Conservation (phyloP, 1,140 invertebrate species). For the Leptopilina boulardi region DNA sequence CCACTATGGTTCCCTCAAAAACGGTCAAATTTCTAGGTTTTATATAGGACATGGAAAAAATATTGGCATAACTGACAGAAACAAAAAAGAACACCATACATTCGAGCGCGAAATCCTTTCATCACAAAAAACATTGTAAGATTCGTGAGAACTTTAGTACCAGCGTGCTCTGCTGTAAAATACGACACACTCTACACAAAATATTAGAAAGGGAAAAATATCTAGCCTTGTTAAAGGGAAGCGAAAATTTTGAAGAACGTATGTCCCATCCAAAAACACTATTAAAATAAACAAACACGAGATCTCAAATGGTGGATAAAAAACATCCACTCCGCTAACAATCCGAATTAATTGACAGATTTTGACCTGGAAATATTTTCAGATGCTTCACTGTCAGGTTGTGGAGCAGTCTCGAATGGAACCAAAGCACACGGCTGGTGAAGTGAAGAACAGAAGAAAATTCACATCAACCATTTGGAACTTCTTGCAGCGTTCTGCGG, state of each 20-base stretch:
- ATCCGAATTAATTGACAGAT: neutral
- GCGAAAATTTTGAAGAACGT: neutral
- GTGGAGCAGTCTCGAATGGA: slow-evolving; percentile 31
- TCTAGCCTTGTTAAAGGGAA: neutral
- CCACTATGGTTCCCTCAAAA: neutral
- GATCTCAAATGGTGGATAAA: neutral
- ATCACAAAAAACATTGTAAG: neutral
- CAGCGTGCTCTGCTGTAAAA: neutral
- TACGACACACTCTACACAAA: neutral
- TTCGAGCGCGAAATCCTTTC: neutral
- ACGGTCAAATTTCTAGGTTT: neutral
- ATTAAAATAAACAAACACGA: too few relatives aligned
- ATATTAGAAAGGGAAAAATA: neutral
- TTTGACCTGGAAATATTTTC: slow-evolving; percentile 23
- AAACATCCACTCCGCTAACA: neutral
- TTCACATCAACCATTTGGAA: slow-evolving; percentile 36
- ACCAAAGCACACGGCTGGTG: slow-evolving; percentile 4
- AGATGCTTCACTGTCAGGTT: slow-evolving; percentile 40
- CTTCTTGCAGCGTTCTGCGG: slow-evolving; percentile 26
- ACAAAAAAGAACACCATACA: neutral
- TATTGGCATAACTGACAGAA: neutral
- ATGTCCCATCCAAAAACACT: neutral
- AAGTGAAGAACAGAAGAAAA: neutral
- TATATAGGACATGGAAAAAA: neutral
- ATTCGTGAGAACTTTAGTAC: neutral